These are phyloP conservation scores for Eupleurogrammus muticus DNA, from an alignment of 2,797 vertebrate species.

Conservation along the genomic window DNA sequence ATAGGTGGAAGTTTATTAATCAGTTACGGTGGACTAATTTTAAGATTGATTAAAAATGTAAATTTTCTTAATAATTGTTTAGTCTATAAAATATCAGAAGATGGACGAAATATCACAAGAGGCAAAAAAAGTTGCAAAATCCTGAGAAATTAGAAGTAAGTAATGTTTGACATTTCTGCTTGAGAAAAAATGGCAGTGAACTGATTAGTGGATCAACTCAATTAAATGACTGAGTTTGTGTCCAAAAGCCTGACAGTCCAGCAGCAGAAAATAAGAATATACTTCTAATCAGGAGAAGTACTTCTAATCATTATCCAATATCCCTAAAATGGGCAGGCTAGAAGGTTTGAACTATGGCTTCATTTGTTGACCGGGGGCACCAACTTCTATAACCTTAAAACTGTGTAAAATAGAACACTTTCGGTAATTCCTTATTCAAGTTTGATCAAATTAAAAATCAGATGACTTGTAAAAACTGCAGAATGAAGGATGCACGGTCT, in stretches of 20 bases:
- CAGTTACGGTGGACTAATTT: neutral
- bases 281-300: neutral
- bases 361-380: neutral
- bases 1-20: neutral
- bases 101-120: neutral
- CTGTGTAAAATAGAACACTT: neutral
- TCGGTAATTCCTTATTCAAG: too few species aligned
- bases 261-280: neutral
- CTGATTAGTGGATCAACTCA: neutral
- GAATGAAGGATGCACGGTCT: conserved; percentile 23
- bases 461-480: conserved; percentile 6
- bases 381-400: conserved; percentile 3
- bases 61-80: conserved; percentile 10
- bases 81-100: neutral
- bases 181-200: neutral
- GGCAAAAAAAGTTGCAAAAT: neutral
- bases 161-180: neutral
- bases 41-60: neutral
- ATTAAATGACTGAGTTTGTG: neutral
- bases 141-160: neutral
- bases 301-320: too few species aligned
- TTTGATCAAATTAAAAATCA: conserved; percentile 9
- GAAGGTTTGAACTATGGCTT: conserved; percentile 13
- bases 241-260: neutral
- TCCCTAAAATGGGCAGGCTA: neutral